Conservation (phyloP, 2,797 vertebrate genomes). For the Pantherophis vulpinus region DNA sequence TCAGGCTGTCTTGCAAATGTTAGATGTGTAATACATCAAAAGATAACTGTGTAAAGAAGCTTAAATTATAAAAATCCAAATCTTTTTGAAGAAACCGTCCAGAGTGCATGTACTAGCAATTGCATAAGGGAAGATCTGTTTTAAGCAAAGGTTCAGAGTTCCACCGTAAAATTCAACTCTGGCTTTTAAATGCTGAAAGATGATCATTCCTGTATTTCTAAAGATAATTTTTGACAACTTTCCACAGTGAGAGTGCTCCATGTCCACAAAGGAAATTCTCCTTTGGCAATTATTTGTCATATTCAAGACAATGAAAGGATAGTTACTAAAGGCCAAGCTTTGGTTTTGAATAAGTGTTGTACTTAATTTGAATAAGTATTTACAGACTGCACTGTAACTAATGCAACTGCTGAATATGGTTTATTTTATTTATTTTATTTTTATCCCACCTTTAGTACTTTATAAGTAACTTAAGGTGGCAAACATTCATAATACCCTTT, state of each 20-base stretch:
- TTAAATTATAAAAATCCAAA: not conserved
- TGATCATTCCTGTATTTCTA: not conserved
- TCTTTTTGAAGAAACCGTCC: not conserved
- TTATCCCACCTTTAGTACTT: not conserved
- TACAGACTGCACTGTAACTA: not conserved
- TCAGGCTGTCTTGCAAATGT: not conserved
- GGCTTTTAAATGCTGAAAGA: not conserved
- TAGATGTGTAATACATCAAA: not conserved
- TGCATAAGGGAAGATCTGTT: not conserved
- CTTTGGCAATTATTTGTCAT: not conserved
- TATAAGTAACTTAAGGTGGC: not conserved
- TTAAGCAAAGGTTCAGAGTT: not conserved
- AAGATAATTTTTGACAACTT: not conserved
- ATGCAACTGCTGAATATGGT: not conserved
- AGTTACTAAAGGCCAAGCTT: not conserved
- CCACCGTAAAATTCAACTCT: not conserved
- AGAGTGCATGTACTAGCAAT: not conserved
- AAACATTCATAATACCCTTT: not conserved
- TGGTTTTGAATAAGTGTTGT: not conserved
- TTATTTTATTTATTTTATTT: not conserved
- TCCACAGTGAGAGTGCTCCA: not conserved
- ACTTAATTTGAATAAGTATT: not conserved
- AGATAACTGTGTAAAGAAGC: not conserved
- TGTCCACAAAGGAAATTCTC: not conserved
- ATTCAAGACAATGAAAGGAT: not conserved